A percentile compares a stretch with the other conserved stretches of the same genome.
phyloP scores from a whole-genome alignment of 2,797 vertebrate species.

The Gila robusta region DNA sequence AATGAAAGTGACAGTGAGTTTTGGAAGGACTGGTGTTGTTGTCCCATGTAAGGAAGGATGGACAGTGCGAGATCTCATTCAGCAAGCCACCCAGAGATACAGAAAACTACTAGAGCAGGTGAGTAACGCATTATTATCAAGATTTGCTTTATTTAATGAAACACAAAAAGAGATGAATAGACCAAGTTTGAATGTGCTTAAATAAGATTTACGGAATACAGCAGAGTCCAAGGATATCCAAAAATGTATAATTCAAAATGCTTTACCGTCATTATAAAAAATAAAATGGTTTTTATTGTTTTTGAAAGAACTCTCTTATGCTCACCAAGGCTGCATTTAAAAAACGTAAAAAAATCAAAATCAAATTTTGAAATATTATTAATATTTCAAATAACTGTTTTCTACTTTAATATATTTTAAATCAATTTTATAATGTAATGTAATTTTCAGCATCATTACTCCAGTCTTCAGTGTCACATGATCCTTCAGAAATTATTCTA shows the following conservation, averaged over 20 bases:
- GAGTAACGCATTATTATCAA: constrained; percentile 52
- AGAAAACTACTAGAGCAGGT: constrained; percentile 92
- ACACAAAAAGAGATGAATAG: no score
- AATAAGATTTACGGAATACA: no score
- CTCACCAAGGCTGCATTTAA: neutral
- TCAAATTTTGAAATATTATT: neutral
- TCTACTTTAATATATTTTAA: neutral
- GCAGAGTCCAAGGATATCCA: neutral
- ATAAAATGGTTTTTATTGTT: neutral
- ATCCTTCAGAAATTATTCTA: neutral
- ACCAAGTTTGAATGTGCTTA: no score
- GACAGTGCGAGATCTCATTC: constrained; percentile 91
- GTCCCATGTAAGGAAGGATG: constrained; percentile 93
- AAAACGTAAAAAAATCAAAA: neutral
- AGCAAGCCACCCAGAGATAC: constrained; percentile 94
- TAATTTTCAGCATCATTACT: neutral
- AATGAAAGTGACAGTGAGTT: constrained; percentile 97
- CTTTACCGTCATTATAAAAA: neutral
- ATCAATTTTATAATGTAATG: neutral
- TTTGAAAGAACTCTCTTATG: neutral
- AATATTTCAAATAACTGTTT: neutral
- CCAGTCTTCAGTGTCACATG: neutral
- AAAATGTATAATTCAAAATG: neutral
- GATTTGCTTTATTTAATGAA: neutral
- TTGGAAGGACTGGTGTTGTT: constrained; percentile 92